Evolutionary conservation across 2,113 vertebrate genomes (phyloP).

Genomic region (Nycticryphes semicollaris): DNA sequence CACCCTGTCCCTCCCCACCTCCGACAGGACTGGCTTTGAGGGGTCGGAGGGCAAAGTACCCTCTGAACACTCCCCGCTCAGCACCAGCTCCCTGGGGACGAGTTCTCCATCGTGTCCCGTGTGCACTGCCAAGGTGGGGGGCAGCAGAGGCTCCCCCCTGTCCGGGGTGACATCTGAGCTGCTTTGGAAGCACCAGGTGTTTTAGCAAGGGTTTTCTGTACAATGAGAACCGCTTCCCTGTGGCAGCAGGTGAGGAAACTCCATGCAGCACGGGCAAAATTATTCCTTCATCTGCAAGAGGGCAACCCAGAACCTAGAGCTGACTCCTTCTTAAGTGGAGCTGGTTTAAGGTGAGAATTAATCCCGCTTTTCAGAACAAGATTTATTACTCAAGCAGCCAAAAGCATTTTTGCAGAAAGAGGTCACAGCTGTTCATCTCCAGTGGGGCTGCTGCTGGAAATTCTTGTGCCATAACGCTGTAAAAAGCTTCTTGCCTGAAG

Average conservation of each 20-base stretch:
- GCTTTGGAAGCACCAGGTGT: background rate
- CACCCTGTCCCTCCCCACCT: background rate
- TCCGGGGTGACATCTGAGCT: background rate
- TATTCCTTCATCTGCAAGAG: background rate
- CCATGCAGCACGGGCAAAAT: rapidly evolving
- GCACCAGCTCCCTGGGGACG: background rate
- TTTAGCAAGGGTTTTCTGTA: background rate
- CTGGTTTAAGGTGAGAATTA: background rate
- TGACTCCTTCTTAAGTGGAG: background rate
- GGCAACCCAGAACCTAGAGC: background rate
- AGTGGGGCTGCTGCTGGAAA: background rate
- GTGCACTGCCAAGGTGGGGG: background rate
- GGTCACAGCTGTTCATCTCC: background rate
- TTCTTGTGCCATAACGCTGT: rapidly evolving
- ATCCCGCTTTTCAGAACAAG: background rate
- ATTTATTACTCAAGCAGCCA: background rate
- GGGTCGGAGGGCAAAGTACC: background rate
- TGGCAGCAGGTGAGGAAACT: background rate
- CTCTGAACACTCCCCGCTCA: background rate
- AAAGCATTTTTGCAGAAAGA: background rate
- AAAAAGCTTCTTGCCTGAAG: background rate
- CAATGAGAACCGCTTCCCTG: background rate
- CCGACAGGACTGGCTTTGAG: background rate
- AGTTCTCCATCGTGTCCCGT: rapidly evolving
- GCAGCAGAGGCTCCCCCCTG: background rate